These are phyloP conservation scores for Ctenomys sociabilis DNA, from an alignment of 2,113 vertebrate genomes.

Conservation along the genomic window DNA sequence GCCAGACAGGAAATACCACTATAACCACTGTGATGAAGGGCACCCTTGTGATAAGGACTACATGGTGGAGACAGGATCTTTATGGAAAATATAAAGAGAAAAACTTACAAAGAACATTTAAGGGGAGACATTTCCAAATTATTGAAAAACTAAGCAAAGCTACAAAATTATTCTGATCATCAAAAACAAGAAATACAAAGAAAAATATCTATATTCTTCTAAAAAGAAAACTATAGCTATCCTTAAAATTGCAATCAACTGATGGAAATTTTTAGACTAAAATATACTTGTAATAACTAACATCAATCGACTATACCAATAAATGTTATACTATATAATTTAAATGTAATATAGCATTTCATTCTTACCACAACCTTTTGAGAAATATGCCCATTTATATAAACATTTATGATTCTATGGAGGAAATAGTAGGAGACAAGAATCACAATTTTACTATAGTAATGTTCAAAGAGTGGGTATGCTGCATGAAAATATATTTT, in stretches of 20 bases:
- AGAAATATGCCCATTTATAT: neutral
- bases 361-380: neutral
- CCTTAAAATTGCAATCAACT: neutral
- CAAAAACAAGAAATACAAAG: neutral
- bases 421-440: neutral
- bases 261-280: neutral
- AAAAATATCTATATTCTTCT: neutral
- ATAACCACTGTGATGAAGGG: neutral
- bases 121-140: constrained; percentile 23
- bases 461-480: neutral
- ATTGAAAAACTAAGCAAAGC: neutral
- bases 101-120: neutral
- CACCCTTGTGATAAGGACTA: neutral
- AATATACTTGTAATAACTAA: neutral
- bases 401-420: constrained; percentile 20
- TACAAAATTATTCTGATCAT: neutral
- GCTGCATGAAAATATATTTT: neutral
- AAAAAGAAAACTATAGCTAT: neutral
- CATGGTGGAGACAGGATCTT: neutral
- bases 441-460: neutral
- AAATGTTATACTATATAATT: neutral
- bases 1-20: neutral
- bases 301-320: neutral
- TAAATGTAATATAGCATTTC: neutral
- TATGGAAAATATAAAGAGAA: neutral